Percentiles rank a stretch among this genome's conserved stretches.
Evolutionary conservation across 2,888 invertebrate genomes (phyloP).

Genomic region (Melinaea menophilus): DNA sequence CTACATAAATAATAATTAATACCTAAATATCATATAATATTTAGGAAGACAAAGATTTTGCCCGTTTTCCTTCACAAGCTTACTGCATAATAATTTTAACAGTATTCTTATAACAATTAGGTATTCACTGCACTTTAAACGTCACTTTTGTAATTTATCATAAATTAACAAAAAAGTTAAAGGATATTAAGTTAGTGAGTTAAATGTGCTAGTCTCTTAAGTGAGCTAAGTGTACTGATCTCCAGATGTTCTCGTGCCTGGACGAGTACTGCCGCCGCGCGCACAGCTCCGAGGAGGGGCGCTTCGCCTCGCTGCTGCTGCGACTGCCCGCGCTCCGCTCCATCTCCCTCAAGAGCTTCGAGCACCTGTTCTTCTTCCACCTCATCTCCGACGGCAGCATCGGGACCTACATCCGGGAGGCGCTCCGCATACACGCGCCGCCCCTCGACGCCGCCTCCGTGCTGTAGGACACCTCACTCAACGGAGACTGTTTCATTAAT

Average conservation of each 20-base stretch:
- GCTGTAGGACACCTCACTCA: conserved; percentile 36
- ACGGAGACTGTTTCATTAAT: not conserved
- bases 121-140: too few species aligned
- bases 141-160: too few species aligned
- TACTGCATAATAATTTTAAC: too few species aligned
- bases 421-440: conserved; percentile 82
- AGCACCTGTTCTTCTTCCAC: conserved; percentile 96
- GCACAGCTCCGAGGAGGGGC: conserved; percentile 93
- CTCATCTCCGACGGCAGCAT: conserved; percentile 92
- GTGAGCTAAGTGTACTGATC: not conserved
- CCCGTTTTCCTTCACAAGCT: too few species aligned
- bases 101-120: too few species aligned
- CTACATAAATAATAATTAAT: too few species aligned
- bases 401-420: conserved; percentile 89
- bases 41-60: too few species aligned
- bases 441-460: conserved; percentile 59
- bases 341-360: conserved; percentile 95
- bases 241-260: conserved; percentile 89
- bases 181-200: too few species aligned
- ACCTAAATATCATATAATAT: too few species aligned
- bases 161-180: too few species aligned
- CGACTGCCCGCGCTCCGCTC: conserved; percentile 93
- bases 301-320: conserved; percentile 95
- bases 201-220: not conserved
- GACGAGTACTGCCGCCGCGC: conserved; percentile 95